phyloP scores from a whole-genome alignment of 2,113 vertebrate species.

The Nothobranchius kuhntae region DNA sequence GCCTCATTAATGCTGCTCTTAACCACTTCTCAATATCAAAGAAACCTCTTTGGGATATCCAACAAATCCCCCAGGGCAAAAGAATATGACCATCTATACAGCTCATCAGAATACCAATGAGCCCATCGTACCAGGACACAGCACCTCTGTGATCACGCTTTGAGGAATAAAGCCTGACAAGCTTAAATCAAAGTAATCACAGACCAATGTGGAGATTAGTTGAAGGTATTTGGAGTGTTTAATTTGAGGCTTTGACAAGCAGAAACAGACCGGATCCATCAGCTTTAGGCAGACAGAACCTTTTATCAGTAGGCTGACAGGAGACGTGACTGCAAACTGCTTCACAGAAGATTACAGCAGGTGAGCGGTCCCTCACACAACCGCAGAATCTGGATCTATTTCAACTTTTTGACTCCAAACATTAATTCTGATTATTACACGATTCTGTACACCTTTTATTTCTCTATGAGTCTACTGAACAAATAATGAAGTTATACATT shows the following conservation, averaged over 20 bases:
- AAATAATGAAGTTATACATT: neutral
- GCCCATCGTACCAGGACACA: conserved; percentile 18
- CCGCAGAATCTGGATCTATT: neutral
- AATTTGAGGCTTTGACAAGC: conserved; percentile 28
- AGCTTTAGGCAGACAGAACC: conserved; percentile 36
- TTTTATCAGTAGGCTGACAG: conserved; percentile 40
- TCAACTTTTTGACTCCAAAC: too few species aligned
- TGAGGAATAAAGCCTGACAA: conserved; percentile 41
- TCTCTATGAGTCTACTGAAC: neutral
- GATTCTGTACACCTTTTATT: neutral
- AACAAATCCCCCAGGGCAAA: conserved; percentile 36
- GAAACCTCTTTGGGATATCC: conserved; percentile 47
- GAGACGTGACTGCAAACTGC: conserved; percentile 42
- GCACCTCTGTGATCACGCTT: conserved; percentile 6
- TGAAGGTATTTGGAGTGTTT: conserved; percentile 29
- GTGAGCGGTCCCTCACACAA: conserved; percentile 5
- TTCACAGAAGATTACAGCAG: conserved; percentile 50
- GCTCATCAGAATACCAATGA: conserved; percentile 65
- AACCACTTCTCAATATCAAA: conserved; percentile 23
- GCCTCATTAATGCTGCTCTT: conserved; percentile 60
- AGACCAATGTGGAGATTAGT: conserved; percentile 18
- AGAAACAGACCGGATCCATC: conserved; percentile 49
- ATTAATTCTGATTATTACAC: too few species aligned
- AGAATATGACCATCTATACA: conserved; percentile 40
- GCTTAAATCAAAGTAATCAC: conserved; percentile 33